A percentile compares a stretch with the other conserved stretches of the same genome.
These are phyloP conservation scores for Prionailurus viverrinus DNA, from an alignment of 2,113 vertebrate genomes.

Conservation along the genomic window DNA sequence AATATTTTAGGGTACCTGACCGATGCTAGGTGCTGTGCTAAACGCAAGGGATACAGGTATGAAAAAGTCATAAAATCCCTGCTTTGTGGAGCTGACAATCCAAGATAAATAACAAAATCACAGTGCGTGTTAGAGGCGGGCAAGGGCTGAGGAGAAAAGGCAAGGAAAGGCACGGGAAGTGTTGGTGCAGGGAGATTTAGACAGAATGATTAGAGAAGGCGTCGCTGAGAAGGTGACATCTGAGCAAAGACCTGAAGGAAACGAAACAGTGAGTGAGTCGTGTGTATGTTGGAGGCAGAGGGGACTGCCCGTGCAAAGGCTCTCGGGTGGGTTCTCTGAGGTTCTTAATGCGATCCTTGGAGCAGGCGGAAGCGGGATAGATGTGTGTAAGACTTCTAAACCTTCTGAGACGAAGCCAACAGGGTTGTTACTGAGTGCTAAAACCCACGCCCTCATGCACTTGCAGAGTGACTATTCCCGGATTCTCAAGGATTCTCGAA, in stretches of 20 bases:
- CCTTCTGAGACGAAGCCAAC: neutral
- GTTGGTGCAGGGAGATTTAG: neutral
- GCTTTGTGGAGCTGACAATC: neutral
- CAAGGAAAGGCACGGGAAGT: neutral
- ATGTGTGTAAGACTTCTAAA: neutral
- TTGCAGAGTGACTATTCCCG: neutral
- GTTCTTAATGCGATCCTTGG: neutral
- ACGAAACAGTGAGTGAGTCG: neutral
- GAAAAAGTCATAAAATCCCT: neutral
- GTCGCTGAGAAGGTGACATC: neutral
- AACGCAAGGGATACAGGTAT: neutral
- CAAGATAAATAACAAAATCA: neutral
- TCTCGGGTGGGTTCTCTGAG: neutral
- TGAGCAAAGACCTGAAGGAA: neutral
- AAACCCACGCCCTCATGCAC: neutral
- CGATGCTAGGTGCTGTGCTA: neutral
- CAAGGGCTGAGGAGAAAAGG: neutral
- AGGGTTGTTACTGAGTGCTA: neutral
- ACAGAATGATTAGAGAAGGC: neutral
- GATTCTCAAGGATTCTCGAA: neutral
- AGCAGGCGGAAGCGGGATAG: neutral
- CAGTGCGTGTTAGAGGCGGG: neutral
- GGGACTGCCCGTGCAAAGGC: neutral
- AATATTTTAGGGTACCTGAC: neutral
- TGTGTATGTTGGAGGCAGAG: neutral